Evolutionary conservation across 2,113 vertebrate species (phyloP).

Genomic region (Burhinus oedicnemus): DNA sequence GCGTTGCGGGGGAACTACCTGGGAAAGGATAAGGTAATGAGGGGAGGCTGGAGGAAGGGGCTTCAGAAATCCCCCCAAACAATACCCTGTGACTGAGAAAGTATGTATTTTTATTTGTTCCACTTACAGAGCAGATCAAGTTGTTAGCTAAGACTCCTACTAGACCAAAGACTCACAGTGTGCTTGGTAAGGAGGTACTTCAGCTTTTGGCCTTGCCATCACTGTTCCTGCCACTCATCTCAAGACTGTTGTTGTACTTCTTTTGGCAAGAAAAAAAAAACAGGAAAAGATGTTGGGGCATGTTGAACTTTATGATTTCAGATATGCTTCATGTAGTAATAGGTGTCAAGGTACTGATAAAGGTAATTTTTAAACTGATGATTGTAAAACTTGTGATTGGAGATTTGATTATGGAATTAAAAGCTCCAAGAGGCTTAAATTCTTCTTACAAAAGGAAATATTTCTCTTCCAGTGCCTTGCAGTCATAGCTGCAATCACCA

Average conservation of each 20-base stretch:
- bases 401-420: background rate
- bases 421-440: background rate
- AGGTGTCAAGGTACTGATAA: rapidly evolving
- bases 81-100: background rate
- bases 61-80: background rate
- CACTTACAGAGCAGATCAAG: background rate
- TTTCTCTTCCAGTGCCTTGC: background rate
- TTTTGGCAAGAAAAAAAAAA: background rate
- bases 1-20: background rate
- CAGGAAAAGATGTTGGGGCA: background rate
- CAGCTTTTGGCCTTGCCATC: background rate
- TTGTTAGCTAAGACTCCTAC: background rate
- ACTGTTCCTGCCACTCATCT: background rate
- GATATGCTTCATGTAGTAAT: background rate
- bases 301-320: background rate
- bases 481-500: background rate
- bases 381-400: background rate
- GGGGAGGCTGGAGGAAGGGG: background rate
- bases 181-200: background rate
- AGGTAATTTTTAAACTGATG: background rate
- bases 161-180: background rate
- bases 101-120: background rate
- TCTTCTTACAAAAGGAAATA: background rate
- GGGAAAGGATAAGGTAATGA: background rate
- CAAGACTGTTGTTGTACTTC: background rate